Conservation (phyloP, 2,888 invertebrate genomes). For the Sphaerophoria rueppellii region DNA sequence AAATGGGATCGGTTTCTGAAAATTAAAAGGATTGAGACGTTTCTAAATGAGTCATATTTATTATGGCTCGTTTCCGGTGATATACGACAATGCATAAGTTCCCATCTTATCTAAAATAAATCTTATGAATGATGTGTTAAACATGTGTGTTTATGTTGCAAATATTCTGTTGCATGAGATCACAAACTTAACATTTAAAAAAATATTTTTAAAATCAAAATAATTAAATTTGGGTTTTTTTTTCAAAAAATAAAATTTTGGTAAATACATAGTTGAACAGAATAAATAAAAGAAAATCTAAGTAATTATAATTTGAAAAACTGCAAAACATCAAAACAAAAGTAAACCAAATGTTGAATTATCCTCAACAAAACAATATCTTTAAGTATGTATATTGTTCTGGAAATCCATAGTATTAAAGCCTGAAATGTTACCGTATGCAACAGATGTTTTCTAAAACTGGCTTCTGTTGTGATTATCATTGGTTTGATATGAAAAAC, state of each 20-base stretch:
- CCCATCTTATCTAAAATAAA: conserved; percentile 31
- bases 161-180: not conserved
- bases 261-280: too few relatives aligned
- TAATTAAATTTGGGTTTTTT: too few relatives aligned
- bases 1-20: too few relatives aligned
- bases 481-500: not conserved
- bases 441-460: conserved; percentile 11
- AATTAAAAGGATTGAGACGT: too few relatives aligned
- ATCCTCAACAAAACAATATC: too few relatives aligned
- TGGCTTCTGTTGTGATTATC: conserved; percentile 4
- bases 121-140: conserved; percentile 48
- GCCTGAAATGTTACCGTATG: conserved; percentile 12
- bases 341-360: not conserved
- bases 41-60: too few relatives aligned
- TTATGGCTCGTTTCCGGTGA: too few relatives aligned
- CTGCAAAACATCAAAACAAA: conserved; percentile 1
- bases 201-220: too few relatives aligned
- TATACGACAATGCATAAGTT: not conserved
- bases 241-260: too few relatives aligned
- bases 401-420: conserved; percentile 17
- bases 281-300: too few relatives aligned
- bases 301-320: too few relatives aligned
- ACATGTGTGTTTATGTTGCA: not conserved
- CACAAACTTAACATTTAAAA: not conserved
- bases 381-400: conserved; percentile 1